Base-by-base conservation (phyloP, 2,888 invertebrate genomes). In the Dastarcus helophoroides region DNA sequence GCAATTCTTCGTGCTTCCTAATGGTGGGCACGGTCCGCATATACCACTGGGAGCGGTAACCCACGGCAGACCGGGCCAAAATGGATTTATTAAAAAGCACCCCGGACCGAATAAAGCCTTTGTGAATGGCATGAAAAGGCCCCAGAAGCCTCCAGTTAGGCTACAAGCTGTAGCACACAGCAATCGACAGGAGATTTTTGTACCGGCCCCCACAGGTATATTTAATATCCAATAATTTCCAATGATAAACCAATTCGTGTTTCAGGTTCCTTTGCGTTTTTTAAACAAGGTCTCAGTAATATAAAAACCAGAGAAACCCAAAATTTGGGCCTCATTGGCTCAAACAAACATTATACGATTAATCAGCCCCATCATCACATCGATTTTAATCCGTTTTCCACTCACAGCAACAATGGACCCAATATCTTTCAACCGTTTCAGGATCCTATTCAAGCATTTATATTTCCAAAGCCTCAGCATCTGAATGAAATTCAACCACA, bases 301-400 rank as follows among this genome's bases (percentile, higher is more conserved):
- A 32, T 50, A 4, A 43, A 41, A 32, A 46, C 46, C 3, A 39
- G 54, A 28, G 52, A 54, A 41, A 42, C 51, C 3, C 39, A 44
- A 31, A 51, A 46, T 9, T 31, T 47, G 25, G 43, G 39, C 4
- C 31, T 46, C 25, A 32, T 45, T 16, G 46, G 38, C 58, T 68
- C 43, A 63, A 69, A 42, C 65, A 68, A 40, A 49, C 31, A 12
- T 24, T 51, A 63, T 58, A 8, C 64, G 59, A 27, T 69, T 54
- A 50, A 48, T 58, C 38, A 64, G 60, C 19, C 62, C 52, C 42
- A 62, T 56, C 39, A 60, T 58, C 35, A 64, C 28, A 33, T 51
- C 8, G 54, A 58, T 24, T 50, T 53, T 32, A n/a, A n/a, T n/a
- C n/a, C n/a, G n/a, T n/a, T n/a, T n/a, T 41, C 44, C 19, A 56